These are phyloP conservation scores for Tragelaphus scriptus DNA, from an alignment of 2,113 vertebrate genomes.

Conservation along the genomic window DNA sequence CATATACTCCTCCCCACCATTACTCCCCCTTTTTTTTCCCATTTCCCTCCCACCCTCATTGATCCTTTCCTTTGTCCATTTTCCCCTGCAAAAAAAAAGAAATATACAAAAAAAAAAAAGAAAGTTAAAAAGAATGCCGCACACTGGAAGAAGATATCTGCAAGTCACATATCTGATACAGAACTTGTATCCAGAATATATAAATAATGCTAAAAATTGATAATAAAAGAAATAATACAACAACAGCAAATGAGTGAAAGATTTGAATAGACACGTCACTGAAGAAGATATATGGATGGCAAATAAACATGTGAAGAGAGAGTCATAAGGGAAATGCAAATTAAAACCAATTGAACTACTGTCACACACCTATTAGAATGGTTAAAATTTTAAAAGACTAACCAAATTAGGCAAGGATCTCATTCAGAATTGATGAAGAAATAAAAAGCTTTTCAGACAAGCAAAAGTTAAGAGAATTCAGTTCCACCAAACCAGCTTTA, in stretches of 20 bases:
- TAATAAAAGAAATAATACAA: background rate
- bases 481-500: background rate
- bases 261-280: background rate
- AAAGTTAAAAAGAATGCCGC: background rate
- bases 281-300: background rate
- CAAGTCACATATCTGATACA: background rate
- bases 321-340: background rate
- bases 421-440: background rate
- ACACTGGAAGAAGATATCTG: slow-evolving; percentile 1
- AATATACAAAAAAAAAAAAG: too few relatives aligned
- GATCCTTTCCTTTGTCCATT: too few relatives aligned
- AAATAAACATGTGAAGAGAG: background rate
- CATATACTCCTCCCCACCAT: too few relatives aligned
- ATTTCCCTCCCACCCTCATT: too few relatives aligned
- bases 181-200: background rate
- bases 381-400: background rate
- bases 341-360: background rate
- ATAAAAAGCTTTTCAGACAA: background rate
- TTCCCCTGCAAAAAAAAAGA: too few relatives aligned
- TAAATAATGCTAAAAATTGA: background rate
- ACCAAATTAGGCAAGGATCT: background rate
- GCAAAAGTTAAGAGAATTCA: background rate
- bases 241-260: background rate
- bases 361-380: background rate
- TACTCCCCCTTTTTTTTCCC: too few relatives aligned